Evolutionary conservation across 2,888 invertebrate genomes (phyloP), one percentile per base, ranked within the genome.

Genomic region (Altica lythri): DNA sequence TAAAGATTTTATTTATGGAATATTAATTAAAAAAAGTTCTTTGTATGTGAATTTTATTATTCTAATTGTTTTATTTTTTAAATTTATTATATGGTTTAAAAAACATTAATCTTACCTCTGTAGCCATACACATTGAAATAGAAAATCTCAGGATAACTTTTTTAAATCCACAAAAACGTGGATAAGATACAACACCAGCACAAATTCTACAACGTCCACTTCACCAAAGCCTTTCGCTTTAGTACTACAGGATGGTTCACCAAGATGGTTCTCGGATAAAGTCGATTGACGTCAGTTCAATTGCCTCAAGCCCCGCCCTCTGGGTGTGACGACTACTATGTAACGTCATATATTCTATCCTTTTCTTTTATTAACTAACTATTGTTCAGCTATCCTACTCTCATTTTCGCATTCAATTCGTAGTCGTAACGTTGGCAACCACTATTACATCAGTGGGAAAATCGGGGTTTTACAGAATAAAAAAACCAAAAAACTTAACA

Each of bases 51-150:
- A n/a, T n/a, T n/a, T n/a, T n/a, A n/a, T n/a, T n/a, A n/a, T n/a
- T n/a, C n/a, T n/a, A n/a, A n/a, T n/a, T n/a, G n/a, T n/a, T n/a
- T n/a, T n/a, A n/a, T n/a, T n/a, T n/a, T n/a, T n/a, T n/a, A n/a
- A n/a, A n/a, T n/a, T n/a, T n/a, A n/a, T n/a, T n/a, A n/a, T n/a
- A n/a, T n/a, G n/a, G n/a, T n/a, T 35, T 6, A 16, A 51, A 17
- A 1, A 10, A 16, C 13, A 38, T 16, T 19, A 45, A 17, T 32
- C 66, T 67, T 54, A 69, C 69, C 67, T 67, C 69, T 67, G 65
- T 69, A 69, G 71, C 71, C 71, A 71, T 71, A 71, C 71, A 70
- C 71, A 71, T 71, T 70, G 70, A 69, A 71, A 66, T 68, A 67
- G 60, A 61, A 63, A 63, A 67, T 62, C 59, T 63, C 66, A 64